phyloP scores from a whole-genome alignment of 2,888 invertebrate genomes.

The Meiosimyza decipiens region DNA sequence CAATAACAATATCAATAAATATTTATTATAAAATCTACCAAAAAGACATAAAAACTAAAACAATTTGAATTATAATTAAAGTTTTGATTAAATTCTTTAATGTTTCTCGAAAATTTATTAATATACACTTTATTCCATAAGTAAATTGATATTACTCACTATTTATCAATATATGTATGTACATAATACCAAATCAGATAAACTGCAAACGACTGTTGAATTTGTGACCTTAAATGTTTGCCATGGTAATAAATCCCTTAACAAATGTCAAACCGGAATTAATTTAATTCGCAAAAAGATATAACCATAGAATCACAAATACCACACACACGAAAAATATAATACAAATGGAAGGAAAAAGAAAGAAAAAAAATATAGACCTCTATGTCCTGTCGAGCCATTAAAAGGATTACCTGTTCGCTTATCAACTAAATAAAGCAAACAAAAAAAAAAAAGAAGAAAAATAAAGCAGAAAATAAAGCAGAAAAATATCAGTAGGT shows the following conservation, averaged over 20 bases:
- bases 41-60: too few relatives aligned
- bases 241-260: slow-evolving; percentile 1
- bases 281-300: not conserved
- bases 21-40: too few relatives aligned
- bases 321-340: not conserved
- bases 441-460: not conserved
- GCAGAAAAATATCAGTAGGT: too few relatives aligned
- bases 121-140: too few relatives aligned
- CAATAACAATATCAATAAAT: too few relatives aligned
- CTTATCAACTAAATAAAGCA: slow-evolving; percentile 1
- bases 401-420: slow-evolving; percentile 29
- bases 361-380: not conserved
- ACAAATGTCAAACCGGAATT: slow-evolving; percentile 9
- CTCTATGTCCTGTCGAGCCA: slow-evolving; percentile 17
- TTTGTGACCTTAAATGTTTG: not conserved
- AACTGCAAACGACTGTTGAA: not conserved
- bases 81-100: too few relatives aligned
- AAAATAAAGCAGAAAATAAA: not conserved
- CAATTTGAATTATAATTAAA: too few relatives aligned
- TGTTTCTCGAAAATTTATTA: too few relatives aligned
- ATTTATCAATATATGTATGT: not conserved
- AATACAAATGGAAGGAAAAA: not conserved
- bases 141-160: too few relatives aligned
- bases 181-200: not conserved
- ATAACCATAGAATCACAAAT: too few relatives aligned